A percentile compares a stretch with the other conserved stretches of the same genome.
phyloP scores from a whole-genome alignment of 2,888 invertebrate species.

The Thysanoteuthis rhombus region DNA sequence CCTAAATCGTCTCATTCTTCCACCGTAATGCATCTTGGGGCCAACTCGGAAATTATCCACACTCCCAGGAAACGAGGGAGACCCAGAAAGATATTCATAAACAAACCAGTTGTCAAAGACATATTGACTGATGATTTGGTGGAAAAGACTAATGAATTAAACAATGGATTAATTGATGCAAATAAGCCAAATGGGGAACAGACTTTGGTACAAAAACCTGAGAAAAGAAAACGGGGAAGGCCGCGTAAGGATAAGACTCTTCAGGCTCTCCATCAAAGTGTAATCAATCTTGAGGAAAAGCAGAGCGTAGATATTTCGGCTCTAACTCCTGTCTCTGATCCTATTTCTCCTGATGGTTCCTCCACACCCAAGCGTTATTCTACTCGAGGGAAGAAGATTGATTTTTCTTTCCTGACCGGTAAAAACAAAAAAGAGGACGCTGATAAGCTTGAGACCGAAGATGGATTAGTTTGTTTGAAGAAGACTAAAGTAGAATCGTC shows the following conservation, averaged over 20 bases:
- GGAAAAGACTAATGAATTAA: neutral
- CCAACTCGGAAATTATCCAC: neutral
- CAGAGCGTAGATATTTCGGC: neutral
- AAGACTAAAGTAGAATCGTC: neutral
- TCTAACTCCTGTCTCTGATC: neutral
- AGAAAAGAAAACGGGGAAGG: constrained; percentile 16
- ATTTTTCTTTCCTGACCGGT: constrained; percentile 24
- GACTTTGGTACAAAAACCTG: neutral
- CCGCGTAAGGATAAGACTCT: neutral
- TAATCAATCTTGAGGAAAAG: neutral
- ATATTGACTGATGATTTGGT: neutral
- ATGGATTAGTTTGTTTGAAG: neutral
- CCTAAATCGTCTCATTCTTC: neutral
- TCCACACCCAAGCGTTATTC: constrained; percentile 26
- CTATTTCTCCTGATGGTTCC: neutral
- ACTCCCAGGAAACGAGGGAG: constrained; percentile 22
- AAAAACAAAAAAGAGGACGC: constrained; percentile 25
- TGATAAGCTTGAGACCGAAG: neutral
- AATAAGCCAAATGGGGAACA: neutral
- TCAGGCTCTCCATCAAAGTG: neutral
- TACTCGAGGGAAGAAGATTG: constrained; percentile 30
- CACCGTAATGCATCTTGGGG: neutral
- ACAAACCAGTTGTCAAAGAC: neutral
- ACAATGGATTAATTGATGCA: neutral
- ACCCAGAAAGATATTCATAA: neutral